Evolutionary conservation across 2,797 vertebrate genomes (phyloP), one percentile per base, ranked within the genome.

Genomic region (Mico argentatus): DNA sequence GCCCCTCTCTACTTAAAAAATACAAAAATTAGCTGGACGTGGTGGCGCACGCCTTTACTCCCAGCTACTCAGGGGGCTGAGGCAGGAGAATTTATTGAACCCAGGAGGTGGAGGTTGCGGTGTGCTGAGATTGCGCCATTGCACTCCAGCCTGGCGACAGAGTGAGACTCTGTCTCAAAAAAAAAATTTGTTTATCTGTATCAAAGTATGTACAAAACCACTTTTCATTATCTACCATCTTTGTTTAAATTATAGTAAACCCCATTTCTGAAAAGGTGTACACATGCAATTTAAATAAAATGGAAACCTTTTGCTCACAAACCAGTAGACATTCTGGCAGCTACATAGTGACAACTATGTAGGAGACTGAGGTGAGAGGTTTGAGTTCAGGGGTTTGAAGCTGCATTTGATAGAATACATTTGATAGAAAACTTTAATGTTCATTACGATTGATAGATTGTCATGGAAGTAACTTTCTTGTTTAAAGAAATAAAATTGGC

Each of bases 171-270:
- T 22, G 20, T 55, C 20, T 22, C 52, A 22, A 22, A 55, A 55
- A 55, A 33, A 67, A 93, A 96, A 72, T 87, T 33, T 96, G 30
- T 93, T 93, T 92, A 22, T 55, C 52, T 55, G 52, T 55, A 22
- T 55, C 52, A 22, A 22, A 90, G 52, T 92, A 75, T 85, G 26
- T 85, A 11, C 46, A 39, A 46, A 44, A 26, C 77, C 67, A 73
- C 55, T 88, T 92, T 95, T 86, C 39, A 87, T 91, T 85, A 82
- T 55, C 24, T 64, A 41, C 30, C 72, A 46, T 70, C 55, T 92
- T 95, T 64, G 7, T 41, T 96, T 83, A 91, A 77, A 55, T 81
- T 73, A 44, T n/a, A 93, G 24, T 76, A 50, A 84, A 75, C 46
- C 44, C 19, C 30, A 84, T 85, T 82, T 73, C 13, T 79, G 50